phyloP scores from a whole-genome alignment of 1,140 invertebrate genomes.

The Aporrectodea caliginosa region DNA sequence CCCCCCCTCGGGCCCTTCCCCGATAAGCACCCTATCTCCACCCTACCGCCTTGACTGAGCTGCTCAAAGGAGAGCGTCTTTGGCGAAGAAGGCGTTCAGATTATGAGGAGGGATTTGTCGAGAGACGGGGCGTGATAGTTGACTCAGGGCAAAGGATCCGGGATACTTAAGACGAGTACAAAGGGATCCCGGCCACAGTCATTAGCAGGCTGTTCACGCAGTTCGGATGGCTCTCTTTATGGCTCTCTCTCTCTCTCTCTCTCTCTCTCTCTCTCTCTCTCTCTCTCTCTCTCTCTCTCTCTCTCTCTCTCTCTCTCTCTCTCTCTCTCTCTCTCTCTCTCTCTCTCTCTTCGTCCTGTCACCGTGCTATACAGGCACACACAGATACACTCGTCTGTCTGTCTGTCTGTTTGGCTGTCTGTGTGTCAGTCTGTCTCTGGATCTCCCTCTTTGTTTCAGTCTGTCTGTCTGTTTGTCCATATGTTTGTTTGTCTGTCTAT shows the following conservation, averaged over 20 bases:
- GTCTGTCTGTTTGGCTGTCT: background rate
- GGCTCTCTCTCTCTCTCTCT: background rate
- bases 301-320: background rate
- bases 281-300: background rate
- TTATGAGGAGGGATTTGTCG: too few relatives aligned
- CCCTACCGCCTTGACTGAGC: too few relatives aligned
- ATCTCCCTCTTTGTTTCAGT: background rate
- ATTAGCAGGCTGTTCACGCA: background rate
- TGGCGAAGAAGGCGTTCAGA: background rate
- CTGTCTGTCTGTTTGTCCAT: background rate
- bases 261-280: background rate
- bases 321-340: background rate
- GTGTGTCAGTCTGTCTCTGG: background rate
- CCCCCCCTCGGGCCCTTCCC: too few relatives aligned
- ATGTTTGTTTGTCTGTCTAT: background rate
- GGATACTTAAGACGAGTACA: too few relatives aligned
- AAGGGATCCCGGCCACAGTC: too few relatives aligned
- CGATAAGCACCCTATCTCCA: too few relatives aligned
- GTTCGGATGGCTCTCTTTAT: background rate
- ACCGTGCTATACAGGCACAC: background rate
- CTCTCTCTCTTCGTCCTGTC: background rate
- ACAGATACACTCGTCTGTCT: background rate
- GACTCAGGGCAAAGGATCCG: too few relatives aligned
- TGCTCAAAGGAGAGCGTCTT: background rate
- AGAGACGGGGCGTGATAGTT: too few relatives aligned